Evolutionary conservation across 2,797 vertebrate species (phyloP), one percentile per base, ranked within the genome.

Genomic region (Centropyge bicolor): DNA sequence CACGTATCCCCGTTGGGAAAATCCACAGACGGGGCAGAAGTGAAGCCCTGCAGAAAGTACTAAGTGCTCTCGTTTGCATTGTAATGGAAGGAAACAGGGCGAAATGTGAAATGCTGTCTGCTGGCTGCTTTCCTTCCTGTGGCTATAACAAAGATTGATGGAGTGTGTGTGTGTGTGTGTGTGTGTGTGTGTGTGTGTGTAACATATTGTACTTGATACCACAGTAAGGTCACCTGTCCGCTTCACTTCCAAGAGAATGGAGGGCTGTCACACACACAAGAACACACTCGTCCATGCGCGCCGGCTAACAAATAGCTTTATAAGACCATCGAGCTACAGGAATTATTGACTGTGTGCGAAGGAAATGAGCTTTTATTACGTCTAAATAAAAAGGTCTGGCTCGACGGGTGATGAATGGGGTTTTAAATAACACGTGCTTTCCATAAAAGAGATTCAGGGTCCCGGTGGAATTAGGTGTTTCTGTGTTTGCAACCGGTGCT

Each of bases 181-280:
- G 60, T 40, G 10, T 71, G 61, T 55, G 72, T 52, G 36, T 49
- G 49, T 65, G 59, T 38, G 13, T 71, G 64, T 55, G 73, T 57
- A 66, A 31, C 72, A 76, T 59, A 63, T 81, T 86, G 76, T 78
- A 63, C 74, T 52, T 76, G 56, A 57, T 81, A 67, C 66, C n/a
- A 54, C 71, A 52, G 70, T 86, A 91, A 90, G 89, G 85, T 91
- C 91, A 88, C 80, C 82, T 76, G 76, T 84, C 86, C 87, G 80
- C 66, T 77, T 83, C 71, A 76, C 63, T 84, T 79, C 57, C 52
- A 55, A 59, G 51, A 78, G 71, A 80, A 71, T 14, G 31, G 64
- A 81, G 52, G 31, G 45, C 36, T 46, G n/a, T 49, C 20, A n/a
- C 68, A 27, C 27, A 64, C 55, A 66, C 62, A 79, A 27, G 67